These are phyloP conservation scores for Dendroctonus ponderosae DNA, from an alignment of 1,140 invertebrate genomes.

Conservation along the genomic window DNA sequence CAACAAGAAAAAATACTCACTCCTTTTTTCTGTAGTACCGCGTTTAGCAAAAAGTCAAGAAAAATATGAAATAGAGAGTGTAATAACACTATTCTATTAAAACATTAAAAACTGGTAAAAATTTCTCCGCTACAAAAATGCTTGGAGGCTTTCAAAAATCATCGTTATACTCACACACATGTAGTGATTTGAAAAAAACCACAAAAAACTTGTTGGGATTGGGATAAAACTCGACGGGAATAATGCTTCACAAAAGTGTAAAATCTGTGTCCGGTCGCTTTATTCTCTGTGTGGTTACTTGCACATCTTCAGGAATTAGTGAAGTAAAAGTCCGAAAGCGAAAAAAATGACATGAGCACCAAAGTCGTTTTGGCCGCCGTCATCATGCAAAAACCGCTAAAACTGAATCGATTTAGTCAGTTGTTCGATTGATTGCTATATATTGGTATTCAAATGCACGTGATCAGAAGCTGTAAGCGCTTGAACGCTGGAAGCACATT, in stretches of 20 bases:
- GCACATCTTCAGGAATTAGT: conserved; percentile 16
- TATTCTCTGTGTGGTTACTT: conserved; percentile 24
- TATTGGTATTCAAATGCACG: conserved; percentile 69
- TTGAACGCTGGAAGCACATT: not conserved
- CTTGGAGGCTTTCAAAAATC: conserved; percentile 46
- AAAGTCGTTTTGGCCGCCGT: conserved; percentile 20
- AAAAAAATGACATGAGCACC: conserved; percentile 27
- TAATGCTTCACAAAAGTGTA: too few species aligned
- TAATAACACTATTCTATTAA: conserved; percentile 46
- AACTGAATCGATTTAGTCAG: too few species aligned
- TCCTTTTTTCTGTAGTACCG: conserved; percentile 48
- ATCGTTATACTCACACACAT: conserved; percentile 50
- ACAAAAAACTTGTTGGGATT: conserved; percentile 4
- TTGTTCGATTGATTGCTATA: not conserved
- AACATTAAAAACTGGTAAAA: conserved; percentile 42
- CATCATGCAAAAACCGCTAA: conserved; percentile 13
- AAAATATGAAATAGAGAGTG: conserved; percentile 50
- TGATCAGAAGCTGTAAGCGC: not conserved
- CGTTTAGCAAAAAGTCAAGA: conserved; percentile 52
- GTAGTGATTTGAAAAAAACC: conserved; percentile 47
- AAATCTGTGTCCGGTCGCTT: conserved; percentile 35
- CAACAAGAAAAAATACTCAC: conserved; percentile 52
- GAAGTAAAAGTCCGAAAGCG: not conserved
- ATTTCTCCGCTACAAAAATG: conserved; percentile 52
- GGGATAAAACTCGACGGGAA: not conserved